Percentiles rank a stretch among this genome's conserved stretches.
Evolutionary conservation across 1,140 invertebrate genomes (phyloP).

Genomic region (Thaumetopoea pityocampa): DNA sequence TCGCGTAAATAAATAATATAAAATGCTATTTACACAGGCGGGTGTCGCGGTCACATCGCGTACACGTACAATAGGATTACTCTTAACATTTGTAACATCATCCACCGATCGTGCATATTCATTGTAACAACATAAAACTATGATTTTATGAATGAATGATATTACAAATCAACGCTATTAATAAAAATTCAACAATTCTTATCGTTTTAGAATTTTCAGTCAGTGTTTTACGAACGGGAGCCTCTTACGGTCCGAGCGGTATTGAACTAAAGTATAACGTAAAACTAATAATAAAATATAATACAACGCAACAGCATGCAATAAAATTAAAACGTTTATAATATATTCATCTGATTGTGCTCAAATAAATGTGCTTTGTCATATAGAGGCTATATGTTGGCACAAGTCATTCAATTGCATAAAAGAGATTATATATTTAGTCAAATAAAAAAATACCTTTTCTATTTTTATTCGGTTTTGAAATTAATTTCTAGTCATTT

Average conservation of each 20-base stretch:
- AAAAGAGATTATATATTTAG: constrained; percentile 6
- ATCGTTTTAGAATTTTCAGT: constrained; percentile 26
- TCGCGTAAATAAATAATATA: constrained; percentile 23
- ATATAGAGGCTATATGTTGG: constrained; percentile 35
- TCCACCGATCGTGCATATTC: too few species aligned
- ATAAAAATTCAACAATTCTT: constrained; percentile 13
- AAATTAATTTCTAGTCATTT: too few species aligned
- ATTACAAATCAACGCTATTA: constrained; percentile 10
- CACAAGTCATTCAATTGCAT: constrained; percentile 27
- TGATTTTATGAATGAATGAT: constrained; percentile 8
- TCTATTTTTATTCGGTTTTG: too few species aligned
- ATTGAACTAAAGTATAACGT: constrained; percentile 7
- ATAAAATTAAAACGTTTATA: constrained; percentile 64
- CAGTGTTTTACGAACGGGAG: constrained; percentile 18
- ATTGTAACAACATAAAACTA: too few species aligned
- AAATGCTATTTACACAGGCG: constrained; percentile 30
- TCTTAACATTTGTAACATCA: constrained; percentile 7
- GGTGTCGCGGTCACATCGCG: constrained; percentile 16
- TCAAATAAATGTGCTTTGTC: constrained; percentile 37
- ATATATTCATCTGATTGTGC: constrained; percentile 46
- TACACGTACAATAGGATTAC: constrained; percentile 6
- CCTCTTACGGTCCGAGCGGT: constrained; percentile 13
- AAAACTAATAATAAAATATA: constrained; percentile 48
- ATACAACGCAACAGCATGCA: constrained; percentile 63
- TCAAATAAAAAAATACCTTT: constrained; percentile 11